Evolutionary conservation across 2,797 vertebrate genomes (phyloP), one percentile per base, ranked within the genome.

Genomic region (Brachymystax lenok): DNA sequence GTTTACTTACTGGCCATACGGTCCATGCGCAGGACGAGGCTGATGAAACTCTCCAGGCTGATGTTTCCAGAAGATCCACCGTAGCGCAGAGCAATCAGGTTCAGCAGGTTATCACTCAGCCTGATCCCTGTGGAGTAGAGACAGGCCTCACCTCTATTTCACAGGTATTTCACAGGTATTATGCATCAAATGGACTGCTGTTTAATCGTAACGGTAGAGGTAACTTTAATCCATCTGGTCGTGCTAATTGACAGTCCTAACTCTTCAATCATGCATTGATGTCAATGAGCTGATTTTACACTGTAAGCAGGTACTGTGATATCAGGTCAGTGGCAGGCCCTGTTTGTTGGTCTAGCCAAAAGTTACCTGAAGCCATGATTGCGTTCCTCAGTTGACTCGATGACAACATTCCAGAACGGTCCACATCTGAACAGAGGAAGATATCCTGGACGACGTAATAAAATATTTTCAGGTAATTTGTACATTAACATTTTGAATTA

Each of bases 41-140:
- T 92, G 79, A 96, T 92, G 84, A 96, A 98, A 82, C 81, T 95
- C 83, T 96, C 94, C 66, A 97, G 92, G 16, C 64, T 68, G 30
- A 95, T 93, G 84, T 90, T 85, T 77, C 92, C 89, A 78, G 84
- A 82, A 1, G 93, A 81, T 61, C 91, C 79, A 0, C 95, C 91
- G 0, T 95, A 96, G 73, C 94, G 91, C 80, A 96, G 77, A 30
- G 91, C 90, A 91, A 95, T 89, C 80, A 96, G 80, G 77, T 90
- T 90, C 82, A 90, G 94, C 78, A 93, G 40, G 8, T 13, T n/a
- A 35, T 85, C 73, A 50, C 61, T 82, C 71, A 83, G 16, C 67
- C 46, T 74, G 24, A 80, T 35, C 24, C 83, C 85, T 86, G 35
- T 54, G 52, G 16, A 54, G 52, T 17, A 54, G 52, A 54, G 16